These are phyloP conservation scores for Addax nasomaculatus DNA, from an alignment of 2,113 vertebrate genomes.

Conservation along the genomic window DNA sequence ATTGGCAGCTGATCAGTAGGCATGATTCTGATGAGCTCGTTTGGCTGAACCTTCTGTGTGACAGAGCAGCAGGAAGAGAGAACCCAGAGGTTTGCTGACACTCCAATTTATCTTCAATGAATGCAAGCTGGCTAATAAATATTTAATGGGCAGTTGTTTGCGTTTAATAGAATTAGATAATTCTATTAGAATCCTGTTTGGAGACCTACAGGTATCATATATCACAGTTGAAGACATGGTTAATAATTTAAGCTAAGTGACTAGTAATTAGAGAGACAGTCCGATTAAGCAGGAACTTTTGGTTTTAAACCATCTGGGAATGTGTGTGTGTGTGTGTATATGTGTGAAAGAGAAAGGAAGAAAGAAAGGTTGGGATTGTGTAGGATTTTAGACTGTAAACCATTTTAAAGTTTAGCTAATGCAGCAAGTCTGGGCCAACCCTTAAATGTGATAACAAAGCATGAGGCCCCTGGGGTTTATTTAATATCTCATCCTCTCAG, in stretches of 20 bases:
- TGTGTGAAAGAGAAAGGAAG: background rate
- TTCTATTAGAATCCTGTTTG: slow-evolving; percentile 83
- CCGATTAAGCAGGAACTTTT: slow-evolving; percentile 70
- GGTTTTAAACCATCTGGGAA: slow-evolving; percentile 59
- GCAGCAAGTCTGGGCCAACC: slow-evolving; percentile 72
- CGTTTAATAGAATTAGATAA: slow-evolving; percentile 86
- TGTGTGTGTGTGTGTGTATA: slow-evolving; percentile 47
- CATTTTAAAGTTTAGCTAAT: slow-evolving; percentile 65
- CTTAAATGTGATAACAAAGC: slow-evolving; percentile 77
- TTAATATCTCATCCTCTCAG: slow-evolving; percentile 82
- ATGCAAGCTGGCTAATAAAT: slow-evolving; percentile 83
- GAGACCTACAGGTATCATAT: slow-evolving; percentile 78
- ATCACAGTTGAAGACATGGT: slow-evolving; percentile 76
- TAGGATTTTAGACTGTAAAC: slow-evolving; percentile 49
- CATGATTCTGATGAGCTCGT: slow-evolving; percentile 71
- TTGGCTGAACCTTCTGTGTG: slow-evolving; percentile 38
- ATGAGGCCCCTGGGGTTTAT: slow-evolving; percentile 77
- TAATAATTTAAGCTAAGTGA: slow-evolving; percentile 86
- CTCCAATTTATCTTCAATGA: slow-evolving; percentile 77
- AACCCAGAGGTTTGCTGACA: slow-evolving; percentile 76
- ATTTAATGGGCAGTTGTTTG: slow-evolving; percentile 83
- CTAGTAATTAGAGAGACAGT: slow-evolving; percentile 80
- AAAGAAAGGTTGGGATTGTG: background rate
- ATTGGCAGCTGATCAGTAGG: slow-evolving; percentile 80
- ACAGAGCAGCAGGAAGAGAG: slow-evolving; percentile 57